phyloP scores from a whole-genome alignment of 2,113 vertebrate species.

The Poeciliopsis retropinna region DNA sequence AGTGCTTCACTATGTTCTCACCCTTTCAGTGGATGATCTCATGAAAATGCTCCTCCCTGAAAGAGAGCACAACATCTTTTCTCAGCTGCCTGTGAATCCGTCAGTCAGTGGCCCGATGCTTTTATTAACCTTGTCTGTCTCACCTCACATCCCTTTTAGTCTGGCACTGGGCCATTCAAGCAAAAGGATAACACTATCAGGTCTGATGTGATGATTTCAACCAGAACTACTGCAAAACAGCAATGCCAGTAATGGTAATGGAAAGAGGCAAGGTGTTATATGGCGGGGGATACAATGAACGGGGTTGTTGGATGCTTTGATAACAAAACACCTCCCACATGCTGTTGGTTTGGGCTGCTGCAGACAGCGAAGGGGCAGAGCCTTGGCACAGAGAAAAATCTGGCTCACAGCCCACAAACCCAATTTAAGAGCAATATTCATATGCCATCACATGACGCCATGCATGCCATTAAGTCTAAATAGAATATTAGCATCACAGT shows the following conservation, averaged over 20 bases:
- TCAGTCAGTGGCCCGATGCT: slow-evolving; percentile 48
- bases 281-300: slow-evolving; percentile 12
- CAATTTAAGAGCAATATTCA: slow-evolving; percentile 18
- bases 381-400: slow-evolving; percentile 44
- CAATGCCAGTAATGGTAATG: slow-evolving; percentile 60
- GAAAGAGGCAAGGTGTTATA: slow-evolving; percentile 55
- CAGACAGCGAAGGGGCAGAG: slow-evolving; percentile 50
- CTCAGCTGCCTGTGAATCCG: slow-evolving; percentile 17
- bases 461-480: not conserved
- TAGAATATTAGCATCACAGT: not conserved
- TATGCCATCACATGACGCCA: slow-evolving; percentile 18
- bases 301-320: slow-evolving; percentile 59
- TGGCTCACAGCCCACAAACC: slow-evolving; percentile 36
- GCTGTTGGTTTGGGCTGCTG: slow-evolving; percentile 48
- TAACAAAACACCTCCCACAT: slow-evolving; percentile 64
- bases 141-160: slow-evolving; percentile 34
- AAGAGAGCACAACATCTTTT: slow-evolving; percentile 18
- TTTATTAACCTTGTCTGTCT: slow-evolving; percentile 67
- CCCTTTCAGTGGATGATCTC: slow-evolving; percentile 19
- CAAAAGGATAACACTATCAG: slow-evolving; percentile 52
- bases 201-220: slow-evolving; percentile 62
- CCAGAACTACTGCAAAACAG: slow-evolving; percentile 53
- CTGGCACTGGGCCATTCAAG: slow-evolving; percentile 54
- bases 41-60: slow-evolving; percentile 22
- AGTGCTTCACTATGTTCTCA: slow-evolving; percentile 19